phyloP scores from a whole-genome alignment of 2,888 invertebrate genomes.

The Onchidella celtica region DNA sequence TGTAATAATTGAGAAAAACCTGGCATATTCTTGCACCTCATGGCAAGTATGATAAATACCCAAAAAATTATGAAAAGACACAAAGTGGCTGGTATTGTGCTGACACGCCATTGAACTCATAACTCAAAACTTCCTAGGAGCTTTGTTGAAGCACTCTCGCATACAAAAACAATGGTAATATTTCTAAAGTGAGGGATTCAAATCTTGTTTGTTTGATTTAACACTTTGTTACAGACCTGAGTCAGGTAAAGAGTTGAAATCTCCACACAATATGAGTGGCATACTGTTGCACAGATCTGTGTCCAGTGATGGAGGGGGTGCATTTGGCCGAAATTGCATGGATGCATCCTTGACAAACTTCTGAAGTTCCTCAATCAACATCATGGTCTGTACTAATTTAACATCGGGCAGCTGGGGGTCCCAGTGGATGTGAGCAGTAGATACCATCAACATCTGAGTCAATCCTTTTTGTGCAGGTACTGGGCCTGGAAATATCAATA shows the following conservation, averaged over 20 bases:
- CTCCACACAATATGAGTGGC: conserved; percentile 96
- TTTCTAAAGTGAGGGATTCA: no score
- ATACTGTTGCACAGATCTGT: conserved; percentile 84
- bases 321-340: conserved; percentile 52
- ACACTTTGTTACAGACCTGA: no score
- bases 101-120: no score
- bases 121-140: no score
- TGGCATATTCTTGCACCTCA: no score
- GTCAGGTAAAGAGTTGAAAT: conserved; percentile 98
- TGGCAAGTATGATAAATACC: no score
- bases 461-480: conserved; percentile 48
- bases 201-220: no score
- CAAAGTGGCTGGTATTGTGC: no score
- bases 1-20: no score
- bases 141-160: no score
- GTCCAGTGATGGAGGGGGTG: conserved; percentile 44
- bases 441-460: conserved; percentile 88
- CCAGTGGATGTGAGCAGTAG: conserved; percentile 99
- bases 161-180: no score
- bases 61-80: no score
- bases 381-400: conserved; percentile 99
- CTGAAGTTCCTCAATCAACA: conserved; percentile 96
- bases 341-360: conserved; percentile 82
- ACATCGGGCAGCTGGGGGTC: conserved; percentile 99
- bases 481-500: conserved; percentile 45